These are phyloP conservation scores for Saguinus midas DNA, from an alignment of 2,113 vertebrate species.

Conservation along the genomic window DNA sequence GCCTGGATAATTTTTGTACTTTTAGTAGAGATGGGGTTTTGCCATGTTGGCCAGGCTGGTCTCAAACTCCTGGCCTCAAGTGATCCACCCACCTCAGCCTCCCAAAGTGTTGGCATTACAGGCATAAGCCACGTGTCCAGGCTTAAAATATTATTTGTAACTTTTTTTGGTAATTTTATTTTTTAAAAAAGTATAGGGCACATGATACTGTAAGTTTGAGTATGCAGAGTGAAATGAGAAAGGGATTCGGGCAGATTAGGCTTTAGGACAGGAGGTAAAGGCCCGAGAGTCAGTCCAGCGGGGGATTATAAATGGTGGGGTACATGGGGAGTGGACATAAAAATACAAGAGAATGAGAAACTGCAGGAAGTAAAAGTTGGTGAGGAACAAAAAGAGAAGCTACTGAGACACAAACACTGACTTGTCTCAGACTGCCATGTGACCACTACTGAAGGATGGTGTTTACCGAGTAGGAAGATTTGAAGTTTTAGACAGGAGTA, in stretches of 20 bases:
- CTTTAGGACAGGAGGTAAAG: background rate
- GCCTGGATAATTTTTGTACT: too few relatives aligned
- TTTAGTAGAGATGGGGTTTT: too few relatives aligned
- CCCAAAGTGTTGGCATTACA: too few relatives aligned
- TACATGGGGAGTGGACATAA: background rate
- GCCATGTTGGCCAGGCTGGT: too few relatives aligned
- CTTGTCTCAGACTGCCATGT: background rate
- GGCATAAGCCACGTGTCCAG: too few relatives aligned
- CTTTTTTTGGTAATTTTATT: background rate
- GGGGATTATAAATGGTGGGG: background rate
- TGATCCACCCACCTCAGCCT: too few relatives aligned
- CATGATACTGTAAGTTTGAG: background rate
- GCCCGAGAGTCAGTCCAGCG: background rate
- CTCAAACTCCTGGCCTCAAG: too few relatives aligned
- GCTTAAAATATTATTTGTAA: background rate
- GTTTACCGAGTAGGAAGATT: background rate
- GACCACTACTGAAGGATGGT: background rate
- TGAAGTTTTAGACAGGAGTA: background rate
- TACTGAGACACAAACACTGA: background rate
- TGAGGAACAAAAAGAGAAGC: background rate
- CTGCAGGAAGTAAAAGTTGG: background rate
- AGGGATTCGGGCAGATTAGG: background rate
- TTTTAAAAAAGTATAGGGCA: background rate
- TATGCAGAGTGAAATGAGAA: constrained; percentile 5
- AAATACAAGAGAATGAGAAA: background rate